phyloP scores from a whole-genome alignment of 2,113 vertebrate species.

The Serilophus lunatus region DNA sequence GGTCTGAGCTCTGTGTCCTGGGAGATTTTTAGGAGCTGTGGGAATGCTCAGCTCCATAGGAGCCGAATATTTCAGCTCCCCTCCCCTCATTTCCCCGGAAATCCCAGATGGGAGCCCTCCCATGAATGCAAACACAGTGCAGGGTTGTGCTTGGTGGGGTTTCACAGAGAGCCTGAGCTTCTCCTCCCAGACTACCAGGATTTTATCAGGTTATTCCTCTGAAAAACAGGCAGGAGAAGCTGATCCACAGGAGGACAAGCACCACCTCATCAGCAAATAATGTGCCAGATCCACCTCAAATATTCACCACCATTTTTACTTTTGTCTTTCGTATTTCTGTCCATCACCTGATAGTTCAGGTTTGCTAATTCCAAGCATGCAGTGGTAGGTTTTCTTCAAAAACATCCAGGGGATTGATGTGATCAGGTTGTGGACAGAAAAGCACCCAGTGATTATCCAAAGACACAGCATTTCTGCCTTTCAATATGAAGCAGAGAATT shows the following conservation, averaged over 20 bases:
- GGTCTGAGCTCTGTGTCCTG: background rate
- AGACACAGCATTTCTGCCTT: background rate
- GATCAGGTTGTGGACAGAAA: background rate
- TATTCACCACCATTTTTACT: background rate
- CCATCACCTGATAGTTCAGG: background rate
- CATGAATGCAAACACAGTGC: background rate
- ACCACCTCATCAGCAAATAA: background rate
- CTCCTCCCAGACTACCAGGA: background rate
- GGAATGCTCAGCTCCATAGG: background rate
- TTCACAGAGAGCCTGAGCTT: background rate
- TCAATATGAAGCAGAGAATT: background rate
- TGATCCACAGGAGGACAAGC: background rate
- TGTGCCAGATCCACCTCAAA: background rate
- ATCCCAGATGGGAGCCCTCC: background rate
- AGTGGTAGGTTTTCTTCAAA: background rate
- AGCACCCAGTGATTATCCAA: background rate
- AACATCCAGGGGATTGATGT: accelerated
- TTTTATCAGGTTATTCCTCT: background rate
- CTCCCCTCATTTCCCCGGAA: background rate
- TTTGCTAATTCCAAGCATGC: background rate
- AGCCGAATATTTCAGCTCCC: background rate
- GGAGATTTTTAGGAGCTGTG: background rate
- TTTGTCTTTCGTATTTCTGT: accelerated
- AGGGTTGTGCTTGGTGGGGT: background rate
- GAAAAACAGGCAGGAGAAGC: background rate